Conservation (phyloP, 2,113 vertebrate species). For the Anguilla rostrata region DNA sequence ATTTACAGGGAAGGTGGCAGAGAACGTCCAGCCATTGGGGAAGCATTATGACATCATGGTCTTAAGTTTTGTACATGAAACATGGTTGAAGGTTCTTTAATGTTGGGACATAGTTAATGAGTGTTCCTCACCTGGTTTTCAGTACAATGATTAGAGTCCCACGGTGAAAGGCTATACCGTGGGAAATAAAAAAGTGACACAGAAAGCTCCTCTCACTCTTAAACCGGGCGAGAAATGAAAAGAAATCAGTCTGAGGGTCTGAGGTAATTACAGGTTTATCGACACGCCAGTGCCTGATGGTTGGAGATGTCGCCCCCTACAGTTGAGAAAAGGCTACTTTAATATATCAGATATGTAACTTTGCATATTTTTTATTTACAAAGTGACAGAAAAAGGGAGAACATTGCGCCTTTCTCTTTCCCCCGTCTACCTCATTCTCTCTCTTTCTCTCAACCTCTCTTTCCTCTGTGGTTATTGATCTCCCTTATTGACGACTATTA, state of each 20-base stretch:
- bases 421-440: not conserved
- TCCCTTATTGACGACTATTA: conserved; percentile 15
- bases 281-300: not conserved
- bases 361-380: too few species aligned
- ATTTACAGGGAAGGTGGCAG: too few species aligned
- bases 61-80: too few species aligned
- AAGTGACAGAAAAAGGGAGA: not conserved
- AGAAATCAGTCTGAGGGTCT: not conserved
- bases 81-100: too few species aligned
- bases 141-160: not conserved
- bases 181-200: not conserved
- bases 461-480: not conserved
- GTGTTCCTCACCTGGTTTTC: not conserved
- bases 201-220: not conserved
- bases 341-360: too few species aligned
- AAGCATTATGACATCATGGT: too few species aligned
- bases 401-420: not conserved
- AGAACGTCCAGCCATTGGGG: too few species aligned
- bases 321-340: not conserved
- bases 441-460: not conserved
- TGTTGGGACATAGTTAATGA: not conserved
- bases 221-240: not conserved
- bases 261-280: not conserved
- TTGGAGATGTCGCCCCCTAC: not conserved
- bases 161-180: not conserved